Evolutionary conservation across 2,113 vertebrate species (phyloP).

Genomic region (Trichomycterus rosablanca): DNA sequence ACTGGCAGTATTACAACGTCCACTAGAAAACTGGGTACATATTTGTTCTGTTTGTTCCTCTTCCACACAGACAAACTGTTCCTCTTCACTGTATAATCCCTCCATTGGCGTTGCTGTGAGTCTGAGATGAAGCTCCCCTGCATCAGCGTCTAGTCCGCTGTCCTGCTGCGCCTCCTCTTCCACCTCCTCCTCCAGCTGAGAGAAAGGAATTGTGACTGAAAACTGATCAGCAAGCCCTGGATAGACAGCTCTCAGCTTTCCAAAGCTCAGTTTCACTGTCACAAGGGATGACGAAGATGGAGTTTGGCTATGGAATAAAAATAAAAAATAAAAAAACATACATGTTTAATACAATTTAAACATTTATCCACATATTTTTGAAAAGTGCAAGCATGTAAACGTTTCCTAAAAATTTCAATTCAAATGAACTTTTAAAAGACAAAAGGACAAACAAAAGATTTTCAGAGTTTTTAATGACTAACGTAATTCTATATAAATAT

Average conservation of each 20-base stretch:
- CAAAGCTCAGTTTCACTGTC: not conserved
- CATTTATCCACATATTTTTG: too few species aligned
- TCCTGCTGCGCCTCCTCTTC: conserved; percentile 8
- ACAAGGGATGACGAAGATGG: not conserved
- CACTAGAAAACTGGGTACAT: not conserved
- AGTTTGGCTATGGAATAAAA: not conserved
- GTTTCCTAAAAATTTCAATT: too few species aligned
- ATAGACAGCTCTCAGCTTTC: not conserved
- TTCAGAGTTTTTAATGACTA: too few species aligned
- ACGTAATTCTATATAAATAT: too few species aligned
- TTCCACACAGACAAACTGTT: not conserved
- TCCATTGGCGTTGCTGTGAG: conserved; percentile 17
- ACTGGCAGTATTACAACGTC: not conserved
- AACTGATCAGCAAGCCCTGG: not conserved
- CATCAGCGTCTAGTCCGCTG: not conserved
- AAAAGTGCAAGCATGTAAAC: too few species aligned
- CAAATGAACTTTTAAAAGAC: too few species aligned
- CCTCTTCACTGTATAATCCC: fast-evolving
- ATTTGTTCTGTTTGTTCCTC: not conserved
- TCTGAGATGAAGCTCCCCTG: conserved; percentile 1
- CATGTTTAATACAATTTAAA: too few species aligned
- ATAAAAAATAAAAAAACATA: not conserved
- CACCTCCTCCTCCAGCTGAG: conserved; percentile 20
- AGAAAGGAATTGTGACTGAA: not conserved
- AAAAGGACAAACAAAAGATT: too few species aligned